phyloP scores from a whole-genome alignment of 2,113 vertebrate species.

The Cinclus cinclus region DNA sequence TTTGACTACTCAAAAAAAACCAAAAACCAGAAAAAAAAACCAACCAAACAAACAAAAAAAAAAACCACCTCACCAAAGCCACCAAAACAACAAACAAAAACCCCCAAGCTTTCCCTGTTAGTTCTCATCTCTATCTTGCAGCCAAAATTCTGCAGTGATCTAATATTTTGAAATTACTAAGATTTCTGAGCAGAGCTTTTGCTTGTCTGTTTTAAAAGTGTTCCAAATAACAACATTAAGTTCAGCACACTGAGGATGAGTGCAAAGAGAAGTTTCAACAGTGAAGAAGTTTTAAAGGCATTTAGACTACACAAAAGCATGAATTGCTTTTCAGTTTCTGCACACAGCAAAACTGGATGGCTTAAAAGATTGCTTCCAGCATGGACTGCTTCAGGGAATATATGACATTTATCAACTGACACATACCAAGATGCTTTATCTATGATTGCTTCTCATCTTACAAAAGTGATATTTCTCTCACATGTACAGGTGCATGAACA shows the following conservation, averaged over 20 bases:
- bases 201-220: accelerated
- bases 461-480: not conserved
- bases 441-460: not conserved
- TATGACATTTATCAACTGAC: not conserved
- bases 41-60: not conserved
- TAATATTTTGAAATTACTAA: not conserved
- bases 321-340: not conserved
- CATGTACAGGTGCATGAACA: not conserved
- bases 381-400: not conserved
- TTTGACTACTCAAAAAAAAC: not conserved
- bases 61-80: not conserved
- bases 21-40: not conserved
- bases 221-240: not conserved
- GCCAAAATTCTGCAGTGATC: not conserved
- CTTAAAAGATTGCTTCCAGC: not conserved
- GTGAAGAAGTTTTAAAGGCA: not conserved
- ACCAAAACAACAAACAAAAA: not conserved
- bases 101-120: not conserved
- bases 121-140: not conserved
- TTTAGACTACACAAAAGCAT: not conserved
- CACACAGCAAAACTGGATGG: not conserved
- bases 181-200: not conserved
- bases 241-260: not conserved
- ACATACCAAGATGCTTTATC: not conserved
- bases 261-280: not conserved